Conservation (phyloP, 2,797 vertebrate genomes). For the Phataginus tricuspis region DNA sequence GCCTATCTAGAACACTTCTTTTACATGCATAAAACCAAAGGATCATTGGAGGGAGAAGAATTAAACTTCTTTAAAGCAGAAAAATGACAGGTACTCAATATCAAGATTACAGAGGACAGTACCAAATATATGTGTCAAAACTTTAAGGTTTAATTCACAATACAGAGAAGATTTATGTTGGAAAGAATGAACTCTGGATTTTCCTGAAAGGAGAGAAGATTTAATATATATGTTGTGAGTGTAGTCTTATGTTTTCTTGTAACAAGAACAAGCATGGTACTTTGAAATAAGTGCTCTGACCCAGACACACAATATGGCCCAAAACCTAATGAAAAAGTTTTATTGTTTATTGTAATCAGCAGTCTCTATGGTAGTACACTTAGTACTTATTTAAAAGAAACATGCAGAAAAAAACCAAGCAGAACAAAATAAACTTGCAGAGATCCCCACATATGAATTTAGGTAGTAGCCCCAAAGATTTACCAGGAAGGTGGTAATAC, state of each 20-base stretch:
- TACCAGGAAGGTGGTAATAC: neutral
- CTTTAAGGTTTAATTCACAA: neutral
- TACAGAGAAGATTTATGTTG: neutral
- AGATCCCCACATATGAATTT: neutral
- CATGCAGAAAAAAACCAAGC: neutral
- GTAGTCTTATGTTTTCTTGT: neutral
- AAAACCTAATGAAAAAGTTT: neutral
- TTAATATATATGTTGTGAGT: neutral
- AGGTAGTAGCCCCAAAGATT: neutral
- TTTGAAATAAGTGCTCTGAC: neutral
- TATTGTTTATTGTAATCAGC: neutral
- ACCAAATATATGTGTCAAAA: neutral
- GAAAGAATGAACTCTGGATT: neutral
- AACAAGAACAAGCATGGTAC: neutral
- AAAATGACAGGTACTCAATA: neutral
- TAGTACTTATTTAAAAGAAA: neutral
- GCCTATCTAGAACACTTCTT: neutral
- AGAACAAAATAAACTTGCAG: neutral
- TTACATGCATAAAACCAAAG: slow-evolving; percentile 5
- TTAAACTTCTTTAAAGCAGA: neutral
- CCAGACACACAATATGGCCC: neutral
- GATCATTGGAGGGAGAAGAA: neutral
- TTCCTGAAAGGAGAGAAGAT: neutral
- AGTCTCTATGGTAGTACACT: neutral
- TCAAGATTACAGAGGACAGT: neutral